Conservation (phyloP, 2,113 vertebrate genomes). For the Capreolus pygargus region DNA sequence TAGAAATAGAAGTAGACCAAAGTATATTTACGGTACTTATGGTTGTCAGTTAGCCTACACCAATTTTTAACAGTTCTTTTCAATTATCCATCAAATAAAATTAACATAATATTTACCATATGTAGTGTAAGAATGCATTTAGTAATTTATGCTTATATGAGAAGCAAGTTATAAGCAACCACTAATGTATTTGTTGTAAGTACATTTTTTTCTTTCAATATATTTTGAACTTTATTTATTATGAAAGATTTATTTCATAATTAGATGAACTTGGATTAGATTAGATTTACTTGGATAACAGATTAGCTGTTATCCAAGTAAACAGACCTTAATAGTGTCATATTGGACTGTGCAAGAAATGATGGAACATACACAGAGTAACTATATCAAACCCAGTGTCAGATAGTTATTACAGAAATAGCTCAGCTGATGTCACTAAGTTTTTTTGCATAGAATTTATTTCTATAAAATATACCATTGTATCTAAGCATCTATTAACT, state of each 20-base stretch:
- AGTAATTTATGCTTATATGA: neutral
- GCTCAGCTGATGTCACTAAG: neutral
- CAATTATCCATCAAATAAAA: neutral
- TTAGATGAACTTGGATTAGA: neutral
- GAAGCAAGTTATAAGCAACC: conserved; percentile 1
- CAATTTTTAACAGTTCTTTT: neutral
- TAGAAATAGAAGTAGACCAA: neutral
- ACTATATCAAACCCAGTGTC: neutral
- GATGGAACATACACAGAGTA: neutral
- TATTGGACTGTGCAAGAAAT: neutral
- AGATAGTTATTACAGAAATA: conserved; percentile 9
- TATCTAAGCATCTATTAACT: neutral
- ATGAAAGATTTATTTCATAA: neutral
- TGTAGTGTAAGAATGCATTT: neutral
- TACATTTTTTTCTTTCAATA: conserved; percentile 34
- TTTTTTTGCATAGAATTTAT: neutral
- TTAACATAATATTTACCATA: conserved; percentile 17
- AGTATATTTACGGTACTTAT: neutral
- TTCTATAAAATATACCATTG: neutral
- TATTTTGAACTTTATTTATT: conserved; percentile 31
- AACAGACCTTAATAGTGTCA: conserved; percentile 3
- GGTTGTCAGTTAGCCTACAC: neutral
- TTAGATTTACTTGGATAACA: neutral
- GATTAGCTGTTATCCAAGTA: neutral
- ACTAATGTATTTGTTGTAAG: conserved; percentile 23